Base-by-base conservation (phyloP, 2,797 vertebrate species). In the Gymnodraco acuticeps region DNA sequence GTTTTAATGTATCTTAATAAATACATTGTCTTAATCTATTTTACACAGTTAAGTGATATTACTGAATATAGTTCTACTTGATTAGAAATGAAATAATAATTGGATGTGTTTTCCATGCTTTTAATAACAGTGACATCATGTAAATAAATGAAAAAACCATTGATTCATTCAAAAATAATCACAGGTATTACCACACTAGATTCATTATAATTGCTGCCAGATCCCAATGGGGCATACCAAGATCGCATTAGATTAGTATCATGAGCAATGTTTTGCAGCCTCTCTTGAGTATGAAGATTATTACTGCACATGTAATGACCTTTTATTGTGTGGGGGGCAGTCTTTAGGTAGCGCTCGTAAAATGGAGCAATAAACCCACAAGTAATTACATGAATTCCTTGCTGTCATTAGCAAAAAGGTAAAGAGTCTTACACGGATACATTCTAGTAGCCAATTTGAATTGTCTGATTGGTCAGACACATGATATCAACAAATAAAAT, bases 291-390 rank as follows among this genome's bases (percentile, higher is more conserved):
- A 77, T 73, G 64, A 79, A 79, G 81, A 88, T 88, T 88, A 91
- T 86, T 88, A 71, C 63, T 65, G 78, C 73, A 62, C 69, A 73
- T 80, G 61, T 84, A 87, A 89, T 87, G 88, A 88, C 85, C 86
- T 89, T 23, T 77, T 74, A 82, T 71, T 87, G 81, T 84, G 70
- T 58, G 53, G 59, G 70, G 52, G 77, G 43, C 77, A 76, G 80
- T 48, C 69, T 62, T 68, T 72, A 86, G 84, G 88, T 92, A 82
- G 81, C 50, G 15, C 53, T 70, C 27, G 17, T 80, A 85, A 88
- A 77, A 75, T 69, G 52, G 61, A 75, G 80, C 64, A 56, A 91
- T 88, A 83, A 83, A 72, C 53, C 41, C 20, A 42, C 58, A 65
- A 62, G 76, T 81, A 84, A 80, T 87, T 85, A 81, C 70, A 69